phyloP scores from a whole-genome alignment of 2,797 vertebrate genomes.

The Erpetoichthys calabaricus region DNA sequence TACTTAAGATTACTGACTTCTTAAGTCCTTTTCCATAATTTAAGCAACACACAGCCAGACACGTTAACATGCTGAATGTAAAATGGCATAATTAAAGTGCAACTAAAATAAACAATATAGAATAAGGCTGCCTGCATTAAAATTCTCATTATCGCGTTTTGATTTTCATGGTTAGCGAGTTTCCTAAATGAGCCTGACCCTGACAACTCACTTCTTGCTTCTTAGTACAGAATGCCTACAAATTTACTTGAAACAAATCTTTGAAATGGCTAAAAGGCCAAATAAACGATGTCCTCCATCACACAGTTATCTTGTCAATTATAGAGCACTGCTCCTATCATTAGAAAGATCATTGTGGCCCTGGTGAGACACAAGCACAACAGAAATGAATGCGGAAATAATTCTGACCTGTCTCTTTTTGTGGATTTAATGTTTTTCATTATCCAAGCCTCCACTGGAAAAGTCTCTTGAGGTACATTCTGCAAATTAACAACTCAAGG shows the following conservation, averaged over 20 bases:
- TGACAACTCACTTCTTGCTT: too few relatives aligned
- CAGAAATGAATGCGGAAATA: slow-evolving; percentile 2
- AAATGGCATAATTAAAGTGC: too few relatives aligned
- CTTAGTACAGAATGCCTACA: too few relatives aligned
- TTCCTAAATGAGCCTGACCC: too few relatives aligned
- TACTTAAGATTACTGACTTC: too few relatives aligned
- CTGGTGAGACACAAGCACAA: background rate
- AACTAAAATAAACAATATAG: too few relatives aligned
- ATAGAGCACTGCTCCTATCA: background rate
- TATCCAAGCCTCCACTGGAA: background rate
- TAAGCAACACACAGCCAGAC: too few relatives aligned
- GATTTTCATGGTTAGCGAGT: too few relatives aligned
- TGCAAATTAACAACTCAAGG: background rate
- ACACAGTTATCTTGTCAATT: slow-evolving; percentile 2
- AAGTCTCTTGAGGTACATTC: background rate
- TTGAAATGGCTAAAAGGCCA: background rate
- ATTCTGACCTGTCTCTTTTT: background rate
- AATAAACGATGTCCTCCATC: background rate
- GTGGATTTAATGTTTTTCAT: slow-evolving; percentile 1
- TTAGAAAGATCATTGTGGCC: background rate
- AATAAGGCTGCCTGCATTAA: too few relatives aligned
- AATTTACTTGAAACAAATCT: background rate
- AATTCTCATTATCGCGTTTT: too few relatives aligned
- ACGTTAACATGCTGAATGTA: too few relatives aligned
- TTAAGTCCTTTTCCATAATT: too few relatives aligned